Evolutionary conservation across 2,113 vertebrate genomes (phyloP), one percentile per base, ranked within the genome.

Genomic region (Festucalex cinctus): DNA sequence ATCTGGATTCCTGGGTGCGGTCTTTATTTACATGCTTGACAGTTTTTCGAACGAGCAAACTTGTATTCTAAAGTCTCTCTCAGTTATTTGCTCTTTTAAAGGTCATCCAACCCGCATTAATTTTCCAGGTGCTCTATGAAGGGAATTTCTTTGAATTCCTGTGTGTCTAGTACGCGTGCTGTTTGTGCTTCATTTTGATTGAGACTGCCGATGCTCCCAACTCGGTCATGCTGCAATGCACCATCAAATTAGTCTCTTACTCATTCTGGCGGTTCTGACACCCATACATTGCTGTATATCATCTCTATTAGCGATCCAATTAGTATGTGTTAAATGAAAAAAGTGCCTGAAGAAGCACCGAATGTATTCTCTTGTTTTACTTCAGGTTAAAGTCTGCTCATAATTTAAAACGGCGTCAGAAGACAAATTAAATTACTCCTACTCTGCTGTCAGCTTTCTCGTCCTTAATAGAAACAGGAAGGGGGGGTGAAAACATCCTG

Each of bases 401-500:
- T 32, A 65, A 36, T 72, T 53, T 44, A 6, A 4, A 66, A 53
- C 37, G 14, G 36, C 49, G 17, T 37, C 24, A 1, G 54, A 61
- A 69, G n/a, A 69, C 12, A 14, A 65, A 64, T 66, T 35, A 13
- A 59, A 39, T 66, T 14, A 41, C 24, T 5, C 28, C 54, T 62
- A 28, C 54, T 36, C 26, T 1, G 3, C 66, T 65, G 26, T n/a
- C 41, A 7, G 22, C 22, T 51, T 64, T 68, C 16, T 61, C 35
- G 43, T 62, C n/a, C 37, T 41, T 17, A 62, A 62, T 62, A 66
- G 28, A 70, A 26, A 53, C 22, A 59, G 41, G 53, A 37, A 60
- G 46, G 60, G 6, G 54, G 58, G 24, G 43, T 68, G 28, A 68
- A 78, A 73, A 61, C 64, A 73, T 76, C 32, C 48, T 59, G 64